phyloP scores from a whole-genome alignment of 2,888 invertebrate species.

The Drosophila colorata region DNA sequence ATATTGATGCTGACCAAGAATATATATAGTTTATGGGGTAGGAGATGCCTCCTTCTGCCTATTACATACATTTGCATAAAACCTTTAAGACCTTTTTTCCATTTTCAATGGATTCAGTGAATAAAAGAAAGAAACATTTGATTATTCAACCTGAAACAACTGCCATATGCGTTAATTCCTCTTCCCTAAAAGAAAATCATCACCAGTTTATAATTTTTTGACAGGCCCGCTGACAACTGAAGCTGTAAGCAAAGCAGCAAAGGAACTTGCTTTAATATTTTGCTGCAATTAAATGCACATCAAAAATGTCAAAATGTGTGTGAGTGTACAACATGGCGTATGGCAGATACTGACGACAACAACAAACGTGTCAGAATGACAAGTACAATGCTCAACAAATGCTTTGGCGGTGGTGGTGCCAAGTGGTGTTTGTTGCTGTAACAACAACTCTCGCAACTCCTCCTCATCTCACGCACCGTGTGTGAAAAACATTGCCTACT shows the following conservation, averaged over 20 bases:
- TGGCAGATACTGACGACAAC: constrained; percentile 44
- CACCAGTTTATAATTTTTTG: constrained; percentile 10
- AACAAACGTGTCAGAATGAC: constrained; percentile 32
- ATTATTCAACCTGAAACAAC: background rate
- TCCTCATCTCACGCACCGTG: constrained; percentile 1
- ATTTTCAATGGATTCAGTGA: background rate
- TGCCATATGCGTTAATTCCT: background rate
- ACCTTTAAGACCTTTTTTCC: no score
- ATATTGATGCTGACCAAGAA: background rate
- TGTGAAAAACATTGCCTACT: constrained; percentile 35
- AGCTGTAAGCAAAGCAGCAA: background rate
- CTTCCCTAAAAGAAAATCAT: background rate
- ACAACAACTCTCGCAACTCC: constrained; percentile 20
- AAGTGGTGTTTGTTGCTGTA: background rate
- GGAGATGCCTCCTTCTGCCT: no score
- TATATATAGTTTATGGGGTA: no score
- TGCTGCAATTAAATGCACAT: constrained; percentile 74
- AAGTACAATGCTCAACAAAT: constrained; percentile 42
- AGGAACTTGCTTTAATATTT: constrained; percentile 33
- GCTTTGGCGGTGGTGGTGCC: constrained; percentile 9
- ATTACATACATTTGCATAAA: no score
- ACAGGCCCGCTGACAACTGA: constrained; percentile 16
- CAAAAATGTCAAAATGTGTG: constrained; percentile 59
- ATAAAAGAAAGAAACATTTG: background rate
- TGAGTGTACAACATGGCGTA: constrained; percentile 50